Evolutionary conservation across 2,113 vertebrate species (phyloP).

Genomic region (Chrysochloris asiatica): DNA sequence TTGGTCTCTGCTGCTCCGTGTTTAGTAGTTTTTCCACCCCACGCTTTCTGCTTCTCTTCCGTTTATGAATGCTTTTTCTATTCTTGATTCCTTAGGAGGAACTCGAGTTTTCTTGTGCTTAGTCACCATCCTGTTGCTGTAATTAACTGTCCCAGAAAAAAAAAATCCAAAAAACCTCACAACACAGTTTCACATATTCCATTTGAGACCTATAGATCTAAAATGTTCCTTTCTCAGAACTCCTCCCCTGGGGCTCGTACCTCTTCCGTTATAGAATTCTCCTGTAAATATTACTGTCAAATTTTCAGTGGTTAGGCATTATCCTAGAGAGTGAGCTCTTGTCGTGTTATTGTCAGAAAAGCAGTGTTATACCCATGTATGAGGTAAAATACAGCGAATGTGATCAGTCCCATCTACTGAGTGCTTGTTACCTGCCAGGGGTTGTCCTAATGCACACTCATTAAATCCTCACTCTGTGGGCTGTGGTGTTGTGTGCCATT

Average conservation of each 20-base stretch:
- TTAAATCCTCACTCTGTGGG: background rate
- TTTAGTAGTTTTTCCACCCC: background rate
- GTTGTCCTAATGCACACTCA: too few relatives aligned
- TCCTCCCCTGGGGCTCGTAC: too few relatives aligned
- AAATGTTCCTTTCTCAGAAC: too few relatives aligned
- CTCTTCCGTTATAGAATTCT: background rate
- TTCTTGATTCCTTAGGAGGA: background rate
- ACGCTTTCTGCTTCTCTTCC: background rate
- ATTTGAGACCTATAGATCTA: too few relatives aligned
- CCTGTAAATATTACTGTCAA: background rate
- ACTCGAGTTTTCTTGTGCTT: background rate
- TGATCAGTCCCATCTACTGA: background rate
- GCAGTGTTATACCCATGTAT: background rate
- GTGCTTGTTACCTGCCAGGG: background rate
- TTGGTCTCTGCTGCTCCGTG: background rate
- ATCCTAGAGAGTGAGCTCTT: background rate
- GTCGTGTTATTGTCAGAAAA: background rate
- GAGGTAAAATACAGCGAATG: background rate
- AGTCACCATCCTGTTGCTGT: background rate
- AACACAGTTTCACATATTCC: background rate
- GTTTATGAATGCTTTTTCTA: background rate
- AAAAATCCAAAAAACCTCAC: background rate
- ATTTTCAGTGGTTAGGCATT: background rate
- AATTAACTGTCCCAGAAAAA: background rate
- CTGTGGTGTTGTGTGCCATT: background rate